Evolutionary conservation across 2,888 invertebrate genomes (phyloP).

Genomic region (Phlogophora meticulosa): DNA sequence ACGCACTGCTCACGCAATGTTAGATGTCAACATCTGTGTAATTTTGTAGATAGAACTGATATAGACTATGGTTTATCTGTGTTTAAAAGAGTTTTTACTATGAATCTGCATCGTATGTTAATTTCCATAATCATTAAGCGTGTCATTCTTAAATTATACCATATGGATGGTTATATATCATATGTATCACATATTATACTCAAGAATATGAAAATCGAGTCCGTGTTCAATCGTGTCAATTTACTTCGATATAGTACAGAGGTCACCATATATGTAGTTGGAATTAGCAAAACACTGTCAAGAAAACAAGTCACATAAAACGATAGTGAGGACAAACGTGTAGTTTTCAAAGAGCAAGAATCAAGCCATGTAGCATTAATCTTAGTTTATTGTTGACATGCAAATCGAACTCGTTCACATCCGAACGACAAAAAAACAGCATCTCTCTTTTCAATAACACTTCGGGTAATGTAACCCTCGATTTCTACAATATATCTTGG

Average conservation of each 20-base stretch:
- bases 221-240: not conserved
- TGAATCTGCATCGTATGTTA: not conserved
- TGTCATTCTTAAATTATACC: not conserved
- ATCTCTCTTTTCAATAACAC: conserved; percentile 1
- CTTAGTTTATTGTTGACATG: not conserved
- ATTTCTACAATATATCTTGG: conserved; percentile 22
- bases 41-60: conserved; percentile 8
- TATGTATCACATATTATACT: too few species aligned
- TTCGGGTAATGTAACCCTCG: conserved; percentile 17
- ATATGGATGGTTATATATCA: not conserved
- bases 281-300: too few species aligned
- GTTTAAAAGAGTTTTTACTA: too few species aligned
- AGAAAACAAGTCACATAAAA: not conserved
- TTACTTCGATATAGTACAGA: too few species aligned
- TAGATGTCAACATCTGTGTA: conserved; percentile 25
- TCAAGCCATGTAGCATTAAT: not conserved
- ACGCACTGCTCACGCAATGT: conserved; percentile 12
- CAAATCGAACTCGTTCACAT: conserved; percentile 9
- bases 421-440: not conserved
- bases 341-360: not conserved
- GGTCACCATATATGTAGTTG: not conserved
- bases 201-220: not conserved
- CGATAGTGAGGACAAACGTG: not conserved
- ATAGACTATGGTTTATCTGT: too few species aligned
- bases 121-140: conserved; percentile 23